A percentile compares a stretch with the other conserved stretches of the same genome.
These are phyloP conservation scores for Ctenicera cuprea DNA, from an alignment of 2,888 invertebrate species.

Conservation along the genomic window DNA sequence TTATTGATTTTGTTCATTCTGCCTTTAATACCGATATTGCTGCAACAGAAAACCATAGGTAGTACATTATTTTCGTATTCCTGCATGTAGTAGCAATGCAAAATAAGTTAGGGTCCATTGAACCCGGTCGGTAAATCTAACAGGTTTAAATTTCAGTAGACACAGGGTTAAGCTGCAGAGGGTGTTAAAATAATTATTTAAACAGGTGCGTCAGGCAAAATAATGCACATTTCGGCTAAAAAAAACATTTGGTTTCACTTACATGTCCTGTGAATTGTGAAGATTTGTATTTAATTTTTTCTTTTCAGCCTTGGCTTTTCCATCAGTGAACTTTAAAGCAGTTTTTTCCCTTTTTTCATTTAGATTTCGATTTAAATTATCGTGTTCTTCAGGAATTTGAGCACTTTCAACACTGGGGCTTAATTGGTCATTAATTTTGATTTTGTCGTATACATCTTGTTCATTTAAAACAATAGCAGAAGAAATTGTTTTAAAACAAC, in stretches of 20 bases:
- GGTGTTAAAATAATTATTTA: no score
- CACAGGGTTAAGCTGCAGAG: no score
- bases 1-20: no score
- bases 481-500: slow-evolving; percentile 15
- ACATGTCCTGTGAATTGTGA: neutral
- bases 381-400: slow-evolving; percentile 43
- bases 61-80: no score
- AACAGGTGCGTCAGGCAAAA: no score
- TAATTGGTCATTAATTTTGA: slow-evolving; percentile 17
- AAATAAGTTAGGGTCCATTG: no score
- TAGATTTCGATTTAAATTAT: slow-evolving; percentile 23
- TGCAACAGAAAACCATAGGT: no score
- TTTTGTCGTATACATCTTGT: neutral
- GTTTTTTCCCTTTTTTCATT: neutral
- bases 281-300: neutral
- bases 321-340: neutral
- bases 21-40: no score
- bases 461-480: neutral
- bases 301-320: neutral
- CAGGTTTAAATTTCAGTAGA: no score
- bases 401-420: slow-evolving; percentile 44
- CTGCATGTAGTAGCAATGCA: no score
- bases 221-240: no score
- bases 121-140: no score
- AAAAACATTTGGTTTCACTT: neutral